phyloP scores from a whole-genome alignment of 2,888 invertebrate species.

The Caenorhabditis japonica region DNA sequence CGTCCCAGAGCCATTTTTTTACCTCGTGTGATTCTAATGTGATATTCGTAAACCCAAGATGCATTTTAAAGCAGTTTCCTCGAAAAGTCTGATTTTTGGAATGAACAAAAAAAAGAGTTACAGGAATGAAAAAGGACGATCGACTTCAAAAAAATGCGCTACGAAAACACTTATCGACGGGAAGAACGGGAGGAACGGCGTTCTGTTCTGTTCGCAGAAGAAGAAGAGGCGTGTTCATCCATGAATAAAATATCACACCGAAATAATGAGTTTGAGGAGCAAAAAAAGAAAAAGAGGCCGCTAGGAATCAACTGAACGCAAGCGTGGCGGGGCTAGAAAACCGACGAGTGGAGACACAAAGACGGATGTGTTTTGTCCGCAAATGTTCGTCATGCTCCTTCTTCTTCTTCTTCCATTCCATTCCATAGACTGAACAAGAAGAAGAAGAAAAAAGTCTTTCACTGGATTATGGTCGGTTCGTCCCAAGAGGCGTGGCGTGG shows the following conservation, averaged over 20 bases:
- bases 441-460: too few relatives aligned
- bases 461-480: constrained; percentile 39
- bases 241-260: constrained; percentile 25
- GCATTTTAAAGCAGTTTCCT: too few relatives aligned
- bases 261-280: not conserved
- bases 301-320: constrained; percentile 13
- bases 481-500: constrained; percentile 30
- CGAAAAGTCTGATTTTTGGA: not conserved
- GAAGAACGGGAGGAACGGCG: not conserved
- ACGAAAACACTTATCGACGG: constrained; percentile 18
- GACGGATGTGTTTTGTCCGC: constrained; percentile 49
- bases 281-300: constrained; percentile 5
- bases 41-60: too few relatives aligned
- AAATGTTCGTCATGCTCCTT: constrained; percentile 38
- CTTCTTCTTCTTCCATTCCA: constrained; percentile 26
- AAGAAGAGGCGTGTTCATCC: constrained; percentile 16
- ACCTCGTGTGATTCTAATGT: too few relatives aligned
- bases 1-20: too few relatives aligned
- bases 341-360: constrained; percentile 42
- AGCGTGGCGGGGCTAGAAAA: not conserved
- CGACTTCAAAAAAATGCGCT: constrained; percentile 5
- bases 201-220: too few relatives aligned
- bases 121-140: constrained; percentile 1
- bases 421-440: not conserved
- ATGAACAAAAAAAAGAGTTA: not conserved